Evolutionary conservation across 1,140 invertebrate species (phyloP), one percentile per base, ranked within the genome.

Genomic region (Pogonognathellus flavescens): DNA sequence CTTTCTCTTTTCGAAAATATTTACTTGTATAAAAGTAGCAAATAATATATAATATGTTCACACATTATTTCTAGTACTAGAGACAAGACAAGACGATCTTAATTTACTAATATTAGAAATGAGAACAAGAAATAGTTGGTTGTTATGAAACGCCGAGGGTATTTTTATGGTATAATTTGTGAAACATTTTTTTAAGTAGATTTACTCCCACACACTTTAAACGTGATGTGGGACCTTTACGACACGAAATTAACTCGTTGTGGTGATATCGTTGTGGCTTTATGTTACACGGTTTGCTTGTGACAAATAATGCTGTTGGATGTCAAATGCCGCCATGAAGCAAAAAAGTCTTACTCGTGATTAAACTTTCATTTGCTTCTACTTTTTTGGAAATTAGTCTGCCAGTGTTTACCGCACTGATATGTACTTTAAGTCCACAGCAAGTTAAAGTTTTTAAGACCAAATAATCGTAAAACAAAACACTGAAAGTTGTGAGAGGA

Each of bases 171-270:
- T 6, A 3, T 41, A 41, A 41, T 41, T 41, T 41, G 31, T 41
- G 25, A 16, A 41, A 83, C 57, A 84, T 72, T 66, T 70, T 66
- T 66, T 16, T 72, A 66, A 84, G 60, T 72, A 84, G 70, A 62
- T 84, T 84, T 76, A 72, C 41, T 49, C 60, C 83, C 41, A 13
- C 62, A 55, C 52, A 66, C 13, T 55, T 53, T 53, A 49, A 52
- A 72, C 62, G 49, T 72, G 60, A 70, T 55, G 66, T 18, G 18
- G 52, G 70, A 84, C 31, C 83, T 72, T 72, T 72, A 84, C 41
- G 50, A 41, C 49, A 13, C 57, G 25, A 62, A 84, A 84, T 72
- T 84, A 84, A 84, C 83, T 72, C 20, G n/a, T n/a, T 25, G 53
- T 72, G 60, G 70, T 62, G 22, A 66, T 25, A 66, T 50, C 72